A percentile compares a stretch with the other conserved stretches of the same genome.
Conservation (phyloP, 1,140 invertebrate species). For the Mylabris phalerata region DNA sequence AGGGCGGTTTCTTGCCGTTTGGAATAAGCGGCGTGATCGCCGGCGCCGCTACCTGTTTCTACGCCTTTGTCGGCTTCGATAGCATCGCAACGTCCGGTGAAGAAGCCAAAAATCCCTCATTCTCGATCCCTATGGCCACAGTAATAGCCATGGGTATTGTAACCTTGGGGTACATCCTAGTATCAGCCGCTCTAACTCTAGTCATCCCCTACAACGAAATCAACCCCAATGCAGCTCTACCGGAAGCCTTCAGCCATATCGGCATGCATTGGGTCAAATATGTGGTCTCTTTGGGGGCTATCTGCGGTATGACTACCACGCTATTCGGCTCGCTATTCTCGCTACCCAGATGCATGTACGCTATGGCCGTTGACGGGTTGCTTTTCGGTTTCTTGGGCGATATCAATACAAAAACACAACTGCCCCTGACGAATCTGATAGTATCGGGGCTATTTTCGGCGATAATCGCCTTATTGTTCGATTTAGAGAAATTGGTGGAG, state of each 20-base stretch:
- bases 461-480: conserved; percentile 76
- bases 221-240: conserved; percentile 70
- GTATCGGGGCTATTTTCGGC: conserved; percentile 73
- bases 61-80: conserved; percentile 83
- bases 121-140: conserved; percentile 76
- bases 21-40: conserved; percentile 70
- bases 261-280: conserved; percentile 80
- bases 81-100: conserved; percentile 82
- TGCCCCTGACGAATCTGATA: conserved; percentile 72
- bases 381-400: conserved; percentile 73
- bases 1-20: conserved; percentile 71
- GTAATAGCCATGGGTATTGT: conserved; percentile 72
- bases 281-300: conserved; percentile 76
- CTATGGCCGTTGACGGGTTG: conserved; percentile 83
- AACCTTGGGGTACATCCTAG: conserved; percentile 71
- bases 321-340: conserved; percentile 79
- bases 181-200: conserved; percentile 73
- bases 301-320: conserved; percentile 86
- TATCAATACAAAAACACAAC: conserved; percentile 69
- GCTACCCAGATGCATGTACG: conserved; percentile 72
- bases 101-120: conserved; percentile 71
- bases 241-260: conserved; percentile 70
- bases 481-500: conserved; percentile 85
- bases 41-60: conserved; percentile 84
- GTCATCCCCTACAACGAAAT: conserved; percentile 74